phyloP scores from a whole-genome alignment of 1,140 invertebrate species.

The Spodoptera litura region DNA sequence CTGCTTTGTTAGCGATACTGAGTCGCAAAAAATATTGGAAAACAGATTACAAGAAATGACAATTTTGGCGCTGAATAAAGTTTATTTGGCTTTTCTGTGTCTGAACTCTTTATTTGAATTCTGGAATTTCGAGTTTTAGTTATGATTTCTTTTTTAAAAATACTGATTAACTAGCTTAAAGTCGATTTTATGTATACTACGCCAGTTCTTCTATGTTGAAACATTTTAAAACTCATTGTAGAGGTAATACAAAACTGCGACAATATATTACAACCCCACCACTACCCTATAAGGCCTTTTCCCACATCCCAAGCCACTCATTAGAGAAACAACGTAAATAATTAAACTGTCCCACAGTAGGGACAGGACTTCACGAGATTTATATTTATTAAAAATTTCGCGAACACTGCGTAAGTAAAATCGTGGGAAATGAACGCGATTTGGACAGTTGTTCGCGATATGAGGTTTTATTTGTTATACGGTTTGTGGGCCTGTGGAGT shows the following conservation, averaged over 20 bases:
- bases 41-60: no score
- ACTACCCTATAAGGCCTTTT: background rate
- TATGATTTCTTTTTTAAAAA: no score
- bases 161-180: no score
- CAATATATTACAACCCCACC: background rate
- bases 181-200: no score
- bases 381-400: background rate
- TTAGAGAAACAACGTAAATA: conserved; percentile 12
- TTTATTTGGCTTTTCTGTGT: no score
- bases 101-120: background rate
- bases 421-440: background rate
- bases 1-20: background rate
- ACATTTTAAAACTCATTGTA: no score
- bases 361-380: background rate
- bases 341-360: conserved; percentile 23
- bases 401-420: conserved; percentile 10
- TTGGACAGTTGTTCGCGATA: conserved; percentile 10
- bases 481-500: background rate
- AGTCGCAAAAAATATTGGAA: background rate
- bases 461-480: conserved; percentile 24
- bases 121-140: no score
- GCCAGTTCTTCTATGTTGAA: no score
- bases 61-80: no score
- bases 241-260: background rate
- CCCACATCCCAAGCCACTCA: background rate